Evolutionary conservation across 2,797 vertebrate species (phyloP).

Genomic region (Aplochiton taeniatus): DNA sequence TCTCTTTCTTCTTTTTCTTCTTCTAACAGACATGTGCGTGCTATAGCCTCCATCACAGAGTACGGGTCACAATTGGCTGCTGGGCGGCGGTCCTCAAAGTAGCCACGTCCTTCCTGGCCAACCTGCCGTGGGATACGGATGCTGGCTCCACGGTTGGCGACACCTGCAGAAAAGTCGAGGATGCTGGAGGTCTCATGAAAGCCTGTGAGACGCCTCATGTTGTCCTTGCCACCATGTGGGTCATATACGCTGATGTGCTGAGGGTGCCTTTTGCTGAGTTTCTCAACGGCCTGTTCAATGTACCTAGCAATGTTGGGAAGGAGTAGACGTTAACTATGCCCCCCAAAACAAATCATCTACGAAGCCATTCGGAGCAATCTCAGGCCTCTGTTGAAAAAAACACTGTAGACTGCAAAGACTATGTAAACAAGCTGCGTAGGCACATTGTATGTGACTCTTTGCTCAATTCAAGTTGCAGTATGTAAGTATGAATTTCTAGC

Average conservation of each 20-base stretch:
- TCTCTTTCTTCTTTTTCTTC: conserved; percentile 55
- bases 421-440: no score
- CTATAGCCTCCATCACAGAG: conserved; percentile 74
- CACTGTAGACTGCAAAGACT: no score
- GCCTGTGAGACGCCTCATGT: conserved; percentile 83
- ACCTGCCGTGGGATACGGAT: conserved; percentile 87
- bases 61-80: conserved; percentile 90
- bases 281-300: conserved; percentile 81
- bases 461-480: no score
- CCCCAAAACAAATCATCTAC: no score
- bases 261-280: conserved; percentile 72
- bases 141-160: conserved; percentile 82
- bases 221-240: conserved; percentile 80
- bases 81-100: conserved; percentile 88
- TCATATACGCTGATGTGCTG: conserved; percentile 84
- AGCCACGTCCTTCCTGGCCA: conserved; percentile 74
- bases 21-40: conserved; percentile 74
- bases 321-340: background rate
- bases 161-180: conserved; percentile 76
- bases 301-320: conserved; percentile 56
- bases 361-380: no score
- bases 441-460: no score
- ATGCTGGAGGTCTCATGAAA: conserved; percentile 82
- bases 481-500: no score
- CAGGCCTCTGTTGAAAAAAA: no score